These are phyloP conservation scores for Microhierax caerulescens DNA, from an alignment of 2,797 vertebrate species.

Conservation along the genomic window DNA sequence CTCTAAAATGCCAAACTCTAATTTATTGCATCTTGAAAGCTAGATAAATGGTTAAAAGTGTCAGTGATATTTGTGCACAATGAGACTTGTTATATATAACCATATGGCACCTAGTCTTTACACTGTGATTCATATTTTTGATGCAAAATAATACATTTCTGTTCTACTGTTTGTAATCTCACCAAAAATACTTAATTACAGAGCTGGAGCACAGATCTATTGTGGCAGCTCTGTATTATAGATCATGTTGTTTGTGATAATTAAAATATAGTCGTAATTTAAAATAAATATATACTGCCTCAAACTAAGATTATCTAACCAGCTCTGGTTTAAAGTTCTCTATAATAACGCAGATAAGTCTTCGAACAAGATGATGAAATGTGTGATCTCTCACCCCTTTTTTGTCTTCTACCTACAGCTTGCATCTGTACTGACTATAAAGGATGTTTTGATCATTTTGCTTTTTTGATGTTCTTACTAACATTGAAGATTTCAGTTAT, in stretches of 20 bases:
- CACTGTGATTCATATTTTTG: neutral
- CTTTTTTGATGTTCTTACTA: neutral
- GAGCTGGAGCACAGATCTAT: neutral
- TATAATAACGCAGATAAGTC: neutral
- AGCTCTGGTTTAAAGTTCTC: neutral
- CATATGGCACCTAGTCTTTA: neutral
- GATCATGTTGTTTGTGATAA: neutral
- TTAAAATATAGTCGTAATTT: neutral
- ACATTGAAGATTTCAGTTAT: neutral
- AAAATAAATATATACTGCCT: conserved; percentile 8
- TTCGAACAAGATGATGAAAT: neutral
- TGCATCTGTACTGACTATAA: neutral
- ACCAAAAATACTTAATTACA: neutral
- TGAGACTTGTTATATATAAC: neutral
- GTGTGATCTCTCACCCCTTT: neutral
- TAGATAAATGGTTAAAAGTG: neutral
- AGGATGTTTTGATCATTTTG: neutral
- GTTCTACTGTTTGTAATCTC: neutral
- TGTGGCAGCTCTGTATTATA: neutral
- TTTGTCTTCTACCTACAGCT: neutral
- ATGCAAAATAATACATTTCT: neutral
- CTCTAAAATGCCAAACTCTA: neutral
- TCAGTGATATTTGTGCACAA: neutral
- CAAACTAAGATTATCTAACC: neutral
- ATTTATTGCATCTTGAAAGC: neutral